Evolutionary conservation across 2,113 vertebrate genomes (phyloP).

Genomic region (crab-eating macaque (Macaca fascicularis)): T2T-MFA8v1.1 NC_088391.1:68665501-68666000

Average conservation of each 20-base stretch:
- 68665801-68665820: background rate
- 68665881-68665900: background rate
- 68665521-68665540: slow-evolving; percentile 1
- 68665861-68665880: background rate
- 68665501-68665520: slow-evolving; percentile 57
- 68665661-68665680: slow-evolving; percentile 14
- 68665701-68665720: background rate
- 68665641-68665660: slow-evolving; percentile 4
- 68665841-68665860: background rate
- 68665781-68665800: accelerated
- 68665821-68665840: background rate
- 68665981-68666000: background rate
- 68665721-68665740: background rate
- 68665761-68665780: background rate
- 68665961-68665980: background rate
- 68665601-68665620: slow-evolving; percentile 53
- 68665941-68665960: slow-evolving; percentile 1
- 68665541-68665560: slow-evolving; percentile 45
- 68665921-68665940: slow-evolving; percentile 12
- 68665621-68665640: slow-evolving; percentile 58
- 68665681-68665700: slow-evolving; percentile 28
- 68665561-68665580: slow-evolving; percentile 56
- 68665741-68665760: background rate
- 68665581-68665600: slow-evolving; percentile 28
- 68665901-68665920: background rate